A percentile compares a stretch with the other conserved stretches of the same genome.
These are phyloP conservation scores for Cryptocephalus primarius DNA, from an alignment of 2,888 invertebrate species.

Conservation along the genomic window DNA sequence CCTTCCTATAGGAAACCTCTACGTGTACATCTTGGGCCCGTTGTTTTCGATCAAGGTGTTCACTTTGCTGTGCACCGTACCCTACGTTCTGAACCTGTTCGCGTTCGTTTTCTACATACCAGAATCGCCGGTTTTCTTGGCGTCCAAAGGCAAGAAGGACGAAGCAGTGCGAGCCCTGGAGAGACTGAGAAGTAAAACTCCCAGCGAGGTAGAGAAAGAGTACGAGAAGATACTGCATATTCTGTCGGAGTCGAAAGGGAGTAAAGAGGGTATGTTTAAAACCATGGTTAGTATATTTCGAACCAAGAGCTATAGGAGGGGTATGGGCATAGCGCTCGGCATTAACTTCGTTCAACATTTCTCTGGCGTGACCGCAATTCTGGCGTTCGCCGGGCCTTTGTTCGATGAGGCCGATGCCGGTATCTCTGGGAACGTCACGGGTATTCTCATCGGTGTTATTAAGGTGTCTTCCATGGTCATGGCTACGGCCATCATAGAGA, in stretches of 20 bases:
- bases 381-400: slow-evolving; percentile 64
- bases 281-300: neutral
- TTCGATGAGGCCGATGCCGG: slow-evolving; percentile 38
- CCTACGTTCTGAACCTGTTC: slow-evolving; percentile 15
- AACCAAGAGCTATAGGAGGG: slow-evolving; percentile 17
- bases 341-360: slow-evolving; percentile 28
- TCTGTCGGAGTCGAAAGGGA: neutral
- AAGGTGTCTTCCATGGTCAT: neutral
- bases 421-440: neutral
- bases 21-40: slow-evolving; percentile 59
- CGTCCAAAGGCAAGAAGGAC: slow-evolving; percentile 38
- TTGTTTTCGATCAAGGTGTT: slow-evolving; percentile 15
- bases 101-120: slow-evolving; percentile 16
- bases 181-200: slow-evolving; percentile 38
- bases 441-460: neutral
- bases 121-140: slow-evolving; percentile 21
- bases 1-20: slow-evolving; percentile 53
- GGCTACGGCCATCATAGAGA: neutral
- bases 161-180: slow-evolving; percentile 47
- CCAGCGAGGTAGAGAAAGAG: neutral
- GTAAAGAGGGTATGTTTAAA: neutral
- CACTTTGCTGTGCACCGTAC: slow-evolving; percentile 15
- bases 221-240: neutral
- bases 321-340: slow-evolving; percentile 31
- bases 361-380: slow-evolving; percentile 61